A percentile compares a stretch with the other conserved stretches of the same genome.
Conservation (phyloP, 2,888 invertebrate genomes). For the Cryptocheilus praepositus region DNA sequence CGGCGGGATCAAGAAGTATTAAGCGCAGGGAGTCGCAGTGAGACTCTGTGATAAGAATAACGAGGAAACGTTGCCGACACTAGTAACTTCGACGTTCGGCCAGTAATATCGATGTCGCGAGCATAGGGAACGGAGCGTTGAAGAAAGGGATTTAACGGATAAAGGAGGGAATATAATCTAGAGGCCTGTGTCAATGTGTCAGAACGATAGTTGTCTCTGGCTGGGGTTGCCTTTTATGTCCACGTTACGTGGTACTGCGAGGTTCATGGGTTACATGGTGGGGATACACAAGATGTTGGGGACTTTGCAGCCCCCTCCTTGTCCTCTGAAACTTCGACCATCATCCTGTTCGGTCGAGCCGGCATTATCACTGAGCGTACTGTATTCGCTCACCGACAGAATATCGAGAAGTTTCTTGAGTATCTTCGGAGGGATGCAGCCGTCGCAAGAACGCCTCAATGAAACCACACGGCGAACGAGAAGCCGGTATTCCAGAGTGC, state of each 20-base stretch:
- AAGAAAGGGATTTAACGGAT: slow-evolving; percentile 1
- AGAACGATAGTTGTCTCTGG: slow-evolving; percentile 52
- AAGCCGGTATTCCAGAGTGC: slow-evolving; percentile 45
- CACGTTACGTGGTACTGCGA: slow-evolving; percentile 53
- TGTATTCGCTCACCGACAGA: slow-evolving; percentile 49
- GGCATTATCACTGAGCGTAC: slow-evolving; percentile 48
- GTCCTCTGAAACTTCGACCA: background rate
- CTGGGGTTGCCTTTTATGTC: slow-evolving; percentile 65
- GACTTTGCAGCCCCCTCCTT: background rate
- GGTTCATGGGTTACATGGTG: slow-evolving; percentile 28
- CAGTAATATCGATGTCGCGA: too few relatives aligned
- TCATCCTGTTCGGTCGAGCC: slow-evolving; percentile 10
- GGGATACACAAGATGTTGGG: slow-evolving; percentile 17
- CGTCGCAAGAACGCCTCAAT: slow-evolving; percentile 64
- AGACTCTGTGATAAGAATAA: too few relatives aligned
- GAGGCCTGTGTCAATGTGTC: slow-evolving; percentile 62
- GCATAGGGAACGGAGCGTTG: slow-evolving; percentile 1
- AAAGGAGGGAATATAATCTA: slow-evolving; percentile 21
- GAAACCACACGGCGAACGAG: slow-evolving; percentile 46
- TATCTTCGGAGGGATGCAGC: slow-evolving; percentile 38
- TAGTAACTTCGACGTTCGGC: too few relatives aligned
- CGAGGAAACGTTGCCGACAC: too few relatives aligned
- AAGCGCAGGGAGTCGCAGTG: too few relatives aligned
- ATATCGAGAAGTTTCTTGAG: slow-evolving; percentile 59
- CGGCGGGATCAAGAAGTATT: too few relatives aligned